phyloP scores from a whole-genome alignment of 2,888 invertebrate species.

The Stenotaenia linearis region DNA sequence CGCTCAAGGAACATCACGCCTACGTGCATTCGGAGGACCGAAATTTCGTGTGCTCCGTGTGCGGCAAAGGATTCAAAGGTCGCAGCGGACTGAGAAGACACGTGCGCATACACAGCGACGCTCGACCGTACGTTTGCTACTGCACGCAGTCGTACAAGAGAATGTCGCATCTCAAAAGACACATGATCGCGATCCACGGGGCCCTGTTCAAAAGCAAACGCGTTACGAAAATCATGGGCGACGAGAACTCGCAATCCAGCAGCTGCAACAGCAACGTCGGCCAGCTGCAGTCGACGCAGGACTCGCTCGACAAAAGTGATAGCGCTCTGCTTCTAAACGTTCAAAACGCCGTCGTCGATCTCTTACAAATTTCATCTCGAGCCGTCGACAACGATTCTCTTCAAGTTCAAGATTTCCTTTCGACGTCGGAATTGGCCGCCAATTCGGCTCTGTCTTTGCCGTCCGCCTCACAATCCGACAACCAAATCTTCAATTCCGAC shows the following conservation, averaged over 20 bases:
- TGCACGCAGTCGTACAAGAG: conserved; percentile 36
- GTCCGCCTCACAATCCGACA: not conserved
- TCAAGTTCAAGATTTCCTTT: not conserved
- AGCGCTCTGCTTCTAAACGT: not conserved
- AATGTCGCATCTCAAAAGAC: conserved; percentile 35
- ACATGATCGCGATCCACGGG: conserved; percentile 34
- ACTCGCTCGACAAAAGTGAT: not conserved
- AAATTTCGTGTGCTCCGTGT: conserved; percentile 42
- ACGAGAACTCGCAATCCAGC: conserved; percentile 26
- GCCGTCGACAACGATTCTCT: too few relatives aligned
- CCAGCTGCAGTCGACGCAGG: not conserved
- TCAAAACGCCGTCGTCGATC: not conserved
- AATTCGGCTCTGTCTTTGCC: not conserved
- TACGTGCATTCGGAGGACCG: conserved; percentile 46
- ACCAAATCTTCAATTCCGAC: not conserved
- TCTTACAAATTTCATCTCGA: not conserved
- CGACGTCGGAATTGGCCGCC: not conserved
- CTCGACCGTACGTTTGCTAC: conserved; percentile 35
- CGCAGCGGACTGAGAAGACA: conserved; percentile 34
- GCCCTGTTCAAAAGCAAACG: conserved; percentile 34
- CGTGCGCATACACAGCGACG: conserved; percentile 35
- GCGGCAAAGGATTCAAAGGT: conserved; percentile 38
- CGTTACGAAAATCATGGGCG: conserved; percentile 24
- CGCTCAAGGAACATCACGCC: conserved; percentile 46
- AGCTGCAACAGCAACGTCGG: not conserved